A percentile compares a stretch with the other conserved stretches of the same genome.
Evolutionary conservation across 2,888 invertebrate species (phyloP).

Genomic region (Allacma fusca): DNA sequence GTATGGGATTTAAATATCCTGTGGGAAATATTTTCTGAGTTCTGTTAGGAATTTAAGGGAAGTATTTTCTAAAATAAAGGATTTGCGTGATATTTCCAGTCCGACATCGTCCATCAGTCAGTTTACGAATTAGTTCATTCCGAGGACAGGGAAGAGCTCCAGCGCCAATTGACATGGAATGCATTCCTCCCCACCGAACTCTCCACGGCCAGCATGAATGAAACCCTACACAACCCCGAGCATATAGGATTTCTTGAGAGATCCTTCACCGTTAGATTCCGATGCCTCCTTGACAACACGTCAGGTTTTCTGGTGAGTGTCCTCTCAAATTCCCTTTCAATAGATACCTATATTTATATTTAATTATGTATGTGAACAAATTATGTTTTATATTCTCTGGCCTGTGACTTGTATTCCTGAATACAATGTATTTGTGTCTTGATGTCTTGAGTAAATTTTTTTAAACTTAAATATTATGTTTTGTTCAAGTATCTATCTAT

Average conservation of each 20-base stretch:
- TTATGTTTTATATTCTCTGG: neutral
- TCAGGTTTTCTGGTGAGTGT: constrained; percentile 94
- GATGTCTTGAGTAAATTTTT: too few relatives aligned
- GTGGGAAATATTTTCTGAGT: too few relatives aligned
- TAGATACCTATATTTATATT: too few relatives aligned
- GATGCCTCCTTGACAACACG: constrained; percentile 98
- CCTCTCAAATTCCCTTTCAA: neutral
- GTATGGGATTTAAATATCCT: too few relatives aligned
- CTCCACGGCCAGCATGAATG: constrained; percentile 81
- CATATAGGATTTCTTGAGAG: constrained; percentile 90
- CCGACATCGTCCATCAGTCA: constrained; percentile 99
- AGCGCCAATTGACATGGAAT: constrained; percentile 93
- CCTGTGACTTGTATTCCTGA: too few relatives aligned
- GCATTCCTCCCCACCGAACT: constrained; percentile 83
- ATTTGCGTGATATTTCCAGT: constrained; percentile 70
- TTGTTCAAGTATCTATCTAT: too few relatives aligned
- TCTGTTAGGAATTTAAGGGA: too few relatives aligned
- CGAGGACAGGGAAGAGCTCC: constrained; percentile 97
- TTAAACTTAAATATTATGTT: too few relatives aligned
- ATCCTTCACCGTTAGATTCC: constrained; percentile 97
- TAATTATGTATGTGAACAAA: neutral
- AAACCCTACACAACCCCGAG: constrained; percentile 82
- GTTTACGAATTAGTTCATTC: constrained; percentile 99
- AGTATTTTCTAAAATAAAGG: too few relatives aligned
- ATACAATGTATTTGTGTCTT: too few relatives aligned